These are phyloP conservation scores for Leptoteleia sp. DNA, from an alignment of 1,140 invertebrate species.

Conservation along the genomic window DNA sequence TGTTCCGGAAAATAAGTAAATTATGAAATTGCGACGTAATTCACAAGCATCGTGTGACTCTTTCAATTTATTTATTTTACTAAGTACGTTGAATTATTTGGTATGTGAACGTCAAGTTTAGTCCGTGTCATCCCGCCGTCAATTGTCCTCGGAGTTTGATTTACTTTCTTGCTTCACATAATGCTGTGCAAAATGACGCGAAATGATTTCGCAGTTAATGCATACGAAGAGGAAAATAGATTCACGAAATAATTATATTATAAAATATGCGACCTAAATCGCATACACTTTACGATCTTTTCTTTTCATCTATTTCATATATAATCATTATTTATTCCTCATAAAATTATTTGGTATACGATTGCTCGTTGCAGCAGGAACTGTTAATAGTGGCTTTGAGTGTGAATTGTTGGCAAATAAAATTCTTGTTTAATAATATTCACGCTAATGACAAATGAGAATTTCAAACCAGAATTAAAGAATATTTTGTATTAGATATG, in stretches of 20 bases:
- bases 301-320: constrained; percentile 35
- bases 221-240: constrained; percentile 51
- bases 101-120: constrained; percentile 34
- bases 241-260: constrained; percentile 42
- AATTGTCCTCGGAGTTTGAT: constrained; percentile 31
- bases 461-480: too few relatives aligned
- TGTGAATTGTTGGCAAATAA: constrained; percentile 61
- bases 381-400: constrained; percentile 71
- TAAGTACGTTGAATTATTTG: constrained; percentile 16
- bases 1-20: constrained; percentile 21
- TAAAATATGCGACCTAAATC: constrained; percentile 36
- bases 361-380: constrained; percentile 78
- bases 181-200: constrained; percentile 61
- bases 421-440: constrained; percentile 45
- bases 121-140: constrained; percentile 30
- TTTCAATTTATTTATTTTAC: neutral
- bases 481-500: too few relatives aligned
- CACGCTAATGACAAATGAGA: constrained; percentile 7
- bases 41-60: constrained; percentile 9
- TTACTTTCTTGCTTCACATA: constrained; percentile 31
- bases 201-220: constrained; percentile 39
- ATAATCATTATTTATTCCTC: constrained; percentile 45
- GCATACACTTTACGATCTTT: constrained; percentile 29
- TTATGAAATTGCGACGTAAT: constrained; percentile 17
- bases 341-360: constrained; percentile 77